Conservation (phyloP, 2,797 vertebrate species). For the Bucorvus abyssinicus region DNA sequence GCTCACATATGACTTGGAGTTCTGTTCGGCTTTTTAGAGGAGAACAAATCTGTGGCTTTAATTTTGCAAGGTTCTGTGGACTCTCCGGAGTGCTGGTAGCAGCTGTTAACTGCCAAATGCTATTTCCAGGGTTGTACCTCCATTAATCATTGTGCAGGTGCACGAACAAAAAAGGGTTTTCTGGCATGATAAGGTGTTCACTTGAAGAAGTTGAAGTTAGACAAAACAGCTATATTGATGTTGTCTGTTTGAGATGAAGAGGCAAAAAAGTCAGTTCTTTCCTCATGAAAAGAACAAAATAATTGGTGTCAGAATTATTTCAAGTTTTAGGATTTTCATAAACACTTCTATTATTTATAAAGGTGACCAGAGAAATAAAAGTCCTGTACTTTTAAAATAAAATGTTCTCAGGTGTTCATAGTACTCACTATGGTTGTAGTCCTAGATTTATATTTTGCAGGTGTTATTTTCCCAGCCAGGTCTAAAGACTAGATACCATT, state of each 20-base stretch:
- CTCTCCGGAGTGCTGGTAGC: slow-evolving; percentile 57
- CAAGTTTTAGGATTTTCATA: slow-evolving; percentile 19
- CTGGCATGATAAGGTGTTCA: slow-evolving; percentile 34
- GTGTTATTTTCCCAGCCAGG: background rate
- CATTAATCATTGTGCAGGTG: slow-evolving; percentile 68
- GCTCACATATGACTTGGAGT: slow-evolving; percentile 25
- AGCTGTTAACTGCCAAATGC: slow-evolving; percentile 60
- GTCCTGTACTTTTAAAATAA: background rate
- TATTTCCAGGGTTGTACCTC: slow-evolving; percentile 44
- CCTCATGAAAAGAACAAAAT: background rate
- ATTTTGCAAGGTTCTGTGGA: slow-evolving; percentile 57
- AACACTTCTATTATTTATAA: background rate
- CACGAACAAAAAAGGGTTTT: slow-evolving; percentile 15
- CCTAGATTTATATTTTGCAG: slow-evolving; percentile 18
- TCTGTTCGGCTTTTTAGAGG: slow-evolving; percentile 15
- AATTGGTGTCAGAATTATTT: background rate
- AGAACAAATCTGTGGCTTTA: slow-evolving; percentile 45
- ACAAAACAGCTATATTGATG: slow-evolving; percentile 26
- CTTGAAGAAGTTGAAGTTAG: slow-evolving; percentile 16
- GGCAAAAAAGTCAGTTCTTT: background rate
- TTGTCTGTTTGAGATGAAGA: slow-evolving; percentile 3
- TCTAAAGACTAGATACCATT: background rate
- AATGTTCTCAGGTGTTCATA: background rate
- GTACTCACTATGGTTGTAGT: background rate
- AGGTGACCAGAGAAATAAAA: background rate